phyloP scores from a whole-genome alignment of 2,113 vertebrate genomes.

The Podiceps cristatus region DNA sequence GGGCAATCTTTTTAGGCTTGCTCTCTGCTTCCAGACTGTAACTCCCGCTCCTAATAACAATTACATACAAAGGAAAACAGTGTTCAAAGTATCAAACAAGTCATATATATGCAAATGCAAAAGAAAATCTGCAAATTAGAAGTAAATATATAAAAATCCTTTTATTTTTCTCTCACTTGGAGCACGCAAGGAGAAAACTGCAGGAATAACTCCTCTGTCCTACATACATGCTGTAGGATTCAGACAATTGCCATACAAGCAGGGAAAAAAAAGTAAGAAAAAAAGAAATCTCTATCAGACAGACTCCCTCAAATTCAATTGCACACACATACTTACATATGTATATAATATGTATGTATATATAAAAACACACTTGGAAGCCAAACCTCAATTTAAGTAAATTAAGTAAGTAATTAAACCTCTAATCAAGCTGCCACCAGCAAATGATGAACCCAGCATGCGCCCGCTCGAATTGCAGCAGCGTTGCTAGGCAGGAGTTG shows the following conservation, averaged over 20 bases:
- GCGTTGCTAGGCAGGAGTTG: background rate
- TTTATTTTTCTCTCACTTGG: background rate
- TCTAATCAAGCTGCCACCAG: background rate
- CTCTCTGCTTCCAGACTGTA: conserved; percentile 66
- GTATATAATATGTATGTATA: background rate
- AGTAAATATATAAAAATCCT: background rate
- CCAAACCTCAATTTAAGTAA: background rate
- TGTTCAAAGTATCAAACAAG: background rate
- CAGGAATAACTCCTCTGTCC: background rate
- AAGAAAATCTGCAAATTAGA: background rate
- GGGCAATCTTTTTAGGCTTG: conserved; percentile 84
- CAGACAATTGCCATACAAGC: background rate
- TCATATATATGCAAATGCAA: background rate
- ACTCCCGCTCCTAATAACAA: conserved; percentile 60
- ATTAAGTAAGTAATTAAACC: background rate
- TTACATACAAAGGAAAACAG: conserved; percentile 13
- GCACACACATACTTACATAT: background rate
- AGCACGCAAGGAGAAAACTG: background rate
- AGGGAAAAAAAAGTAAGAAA: background rate
- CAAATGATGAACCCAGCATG: background rate
- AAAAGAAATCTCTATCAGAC: background rate
- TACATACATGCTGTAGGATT: background rate
- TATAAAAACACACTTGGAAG: background rate
- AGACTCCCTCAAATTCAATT: background rate
- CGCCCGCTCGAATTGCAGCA: background rate